phyloP scores from a whole-genome alignment of 1,140 invertebrate species.

The Chironomus striatipennis region DNA sequence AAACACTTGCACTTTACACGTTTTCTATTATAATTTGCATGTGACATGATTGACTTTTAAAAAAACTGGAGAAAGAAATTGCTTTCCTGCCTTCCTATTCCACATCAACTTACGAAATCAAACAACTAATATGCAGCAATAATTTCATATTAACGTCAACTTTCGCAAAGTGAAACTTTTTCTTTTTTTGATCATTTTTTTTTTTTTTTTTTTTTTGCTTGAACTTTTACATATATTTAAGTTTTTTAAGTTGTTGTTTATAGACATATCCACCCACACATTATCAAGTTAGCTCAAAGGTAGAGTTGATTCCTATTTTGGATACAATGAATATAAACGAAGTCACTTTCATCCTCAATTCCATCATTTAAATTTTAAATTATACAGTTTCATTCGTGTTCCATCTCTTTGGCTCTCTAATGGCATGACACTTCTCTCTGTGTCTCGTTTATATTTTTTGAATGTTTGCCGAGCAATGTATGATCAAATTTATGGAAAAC shows the following conservation, averaged over 20 bases:
- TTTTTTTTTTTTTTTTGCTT: neutral
- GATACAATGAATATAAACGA: neutral
- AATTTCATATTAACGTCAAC: neutral
- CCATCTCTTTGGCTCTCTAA: neutral
- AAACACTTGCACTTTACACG: neutral
- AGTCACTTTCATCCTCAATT: neutral
- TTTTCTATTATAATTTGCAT: neutral
- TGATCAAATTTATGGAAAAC: too few species aligned
- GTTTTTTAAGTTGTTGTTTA: too few species aligned
- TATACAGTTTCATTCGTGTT: neutral
- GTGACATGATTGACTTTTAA: neutral
- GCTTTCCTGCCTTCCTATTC: neutral
- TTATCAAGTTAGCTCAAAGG: neutral
- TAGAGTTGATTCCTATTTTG: neutral
- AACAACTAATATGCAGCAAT: neutral
- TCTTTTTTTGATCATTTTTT: neutral
- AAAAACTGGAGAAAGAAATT: neutral
- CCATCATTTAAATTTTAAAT: neutral
- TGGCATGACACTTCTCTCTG: conserved; percentile 1
- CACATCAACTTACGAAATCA: neutral
- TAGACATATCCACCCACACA: neutral
- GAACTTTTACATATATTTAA: neutral
- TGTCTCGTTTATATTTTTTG: neutral
- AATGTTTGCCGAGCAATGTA: too few species aligned
- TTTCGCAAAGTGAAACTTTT: neutral